Evolutionary conservation across 2,113 vertebrate species (phyloP).

Genomic region (Pygoscelis adeliae): DNA sequence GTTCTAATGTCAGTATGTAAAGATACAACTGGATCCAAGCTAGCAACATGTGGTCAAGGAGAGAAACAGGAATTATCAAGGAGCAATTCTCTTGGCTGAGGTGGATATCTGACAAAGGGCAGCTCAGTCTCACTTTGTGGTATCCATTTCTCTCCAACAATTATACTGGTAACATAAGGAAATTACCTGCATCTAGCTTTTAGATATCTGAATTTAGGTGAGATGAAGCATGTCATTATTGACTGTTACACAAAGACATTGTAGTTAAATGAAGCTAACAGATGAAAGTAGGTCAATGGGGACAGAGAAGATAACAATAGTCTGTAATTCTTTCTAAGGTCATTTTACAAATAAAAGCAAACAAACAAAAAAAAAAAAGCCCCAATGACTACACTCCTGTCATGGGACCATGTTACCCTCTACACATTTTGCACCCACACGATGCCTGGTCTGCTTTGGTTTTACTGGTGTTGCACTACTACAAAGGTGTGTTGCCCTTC

Average conservation of each 20-base stretch:
- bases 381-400: not conserved
- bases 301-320: not conserved
- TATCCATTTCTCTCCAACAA: not conserved
- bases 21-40: not conserved
- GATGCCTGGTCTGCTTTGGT: not conserved
- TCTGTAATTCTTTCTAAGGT: not conserved
- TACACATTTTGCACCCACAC: not conserved
- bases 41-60: not conserved
- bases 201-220: not conserved
- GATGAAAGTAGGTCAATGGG: not conserved
- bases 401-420: not conserved
- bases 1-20: not conserved
- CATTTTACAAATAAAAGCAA: not conserved
- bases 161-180: not conserved
- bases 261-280: not conserved
- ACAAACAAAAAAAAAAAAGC: not conserved
- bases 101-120: not conserved
- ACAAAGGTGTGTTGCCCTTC: not conserved
- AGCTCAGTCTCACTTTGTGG: not conserved
- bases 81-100: not conserved
- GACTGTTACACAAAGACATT: not conserved
- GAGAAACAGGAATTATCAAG: not conserved
- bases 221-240: conserved; percentile 33
- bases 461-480: not conserved
- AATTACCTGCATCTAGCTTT: not conserved